Evolutionary conservation across 2,797 vertebrate species (phyloP).

Genomic region (Hippopotamyrus pictus): DNA sequence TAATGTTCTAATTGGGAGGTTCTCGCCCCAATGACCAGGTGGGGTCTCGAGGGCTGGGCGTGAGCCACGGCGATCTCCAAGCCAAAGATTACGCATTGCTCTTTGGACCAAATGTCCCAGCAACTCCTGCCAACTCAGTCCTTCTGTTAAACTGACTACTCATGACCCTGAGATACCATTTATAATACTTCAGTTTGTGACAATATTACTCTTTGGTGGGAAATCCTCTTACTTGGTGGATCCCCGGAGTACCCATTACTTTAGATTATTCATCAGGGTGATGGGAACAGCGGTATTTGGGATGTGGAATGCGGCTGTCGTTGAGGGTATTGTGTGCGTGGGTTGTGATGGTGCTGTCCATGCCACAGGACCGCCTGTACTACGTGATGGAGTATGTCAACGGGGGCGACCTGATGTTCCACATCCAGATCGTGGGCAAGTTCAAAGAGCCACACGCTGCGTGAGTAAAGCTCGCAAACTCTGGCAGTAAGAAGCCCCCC

Average conservation of each 20-base stretch:
- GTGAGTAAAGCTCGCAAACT: constrained; percentile 58
- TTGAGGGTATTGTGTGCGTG: background rate
- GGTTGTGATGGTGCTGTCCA: background rate
- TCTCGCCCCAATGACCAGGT: background rate
- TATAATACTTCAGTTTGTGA: background rate
- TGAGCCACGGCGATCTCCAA: background rate
- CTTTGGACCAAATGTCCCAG: constrained; percentile 1
- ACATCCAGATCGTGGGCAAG: constrained; percentile 88
- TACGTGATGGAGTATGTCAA: constrained; percentile 93
- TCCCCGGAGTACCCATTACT: background rate
- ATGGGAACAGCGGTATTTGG: background rate
- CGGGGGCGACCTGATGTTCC: constrained; percentile 89
- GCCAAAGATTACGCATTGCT: constrained; percentile 8
- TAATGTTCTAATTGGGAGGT: background rate
- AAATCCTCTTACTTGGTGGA: background rate
- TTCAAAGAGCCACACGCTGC: constrained; percentile 88
- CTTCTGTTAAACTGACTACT: background rate
- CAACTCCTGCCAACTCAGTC: background rate
- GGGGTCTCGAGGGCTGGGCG: background rate
- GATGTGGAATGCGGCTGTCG: background rate
- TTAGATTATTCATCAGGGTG: background rate
- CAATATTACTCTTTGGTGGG: background rate
- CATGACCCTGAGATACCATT: background rate
- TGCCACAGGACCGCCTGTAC: constrained; percentile 63
- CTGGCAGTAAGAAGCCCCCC: background rate